Base-by-base conservation (phyloP, 2,113 vertebrate genomes). In the Misgurnus anguillicaudatus region DNA sequence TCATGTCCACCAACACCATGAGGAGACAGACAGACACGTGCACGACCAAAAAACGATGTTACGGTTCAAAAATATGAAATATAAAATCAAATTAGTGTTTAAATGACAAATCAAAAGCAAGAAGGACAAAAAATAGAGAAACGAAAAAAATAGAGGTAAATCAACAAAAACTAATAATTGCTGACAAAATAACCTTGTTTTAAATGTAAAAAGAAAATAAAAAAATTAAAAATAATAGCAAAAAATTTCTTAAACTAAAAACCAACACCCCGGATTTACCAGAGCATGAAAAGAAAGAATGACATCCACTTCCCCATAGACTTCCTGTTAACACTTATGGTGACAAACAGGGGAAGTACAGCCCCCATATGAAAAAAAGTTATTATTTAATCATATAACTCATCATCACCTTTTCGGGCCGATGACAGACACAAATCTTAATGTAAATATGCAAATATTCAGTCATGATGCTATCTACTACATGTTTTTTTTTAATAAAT, bases 281-380 rank as follows among this genome's bases (percentile, higher is more conserved):
- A 41, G 77, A 82, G 73, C 60, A 63, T 55, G 39, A 82, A 60
- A 87, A 86, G 80, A 83, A 85, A 83, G 82, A 86, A 88, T 75
- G 73, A 77, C 75, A 61, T 69, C 48, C 58, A 90, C 89, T 90
- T 91, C 90, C 88, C 86, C 75, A 75, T 85, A 70, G 65, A 70
- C 82, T 91, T 91, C 89, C 90, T 91, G 90, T 89, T 86, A 82
- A 88, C 85, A 53, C 77, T 81, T 72, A 63, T 82, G 60, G 64
- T 67, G 66, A 68, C 62, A 71, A 82, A 83, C 67, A 85, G 82
- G 84, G 85, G 86, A 86, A 88, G 84, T 87, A 84, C 82, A 76
- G 74, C 71, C 63, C 47, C 47, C 62, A 39, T 60, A 63, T 69
- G 58, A 47, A 19, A 79, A 76, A 75, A 71, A 64, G 47, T 31